A percentile compares a stretch with the other conserved stretches of the same genome.
These are phyloP conservation scores for Zophobas morio DNA, from an alignment of 1,140 invertebrate genomes.

Conservation along the genomic window DNA sequence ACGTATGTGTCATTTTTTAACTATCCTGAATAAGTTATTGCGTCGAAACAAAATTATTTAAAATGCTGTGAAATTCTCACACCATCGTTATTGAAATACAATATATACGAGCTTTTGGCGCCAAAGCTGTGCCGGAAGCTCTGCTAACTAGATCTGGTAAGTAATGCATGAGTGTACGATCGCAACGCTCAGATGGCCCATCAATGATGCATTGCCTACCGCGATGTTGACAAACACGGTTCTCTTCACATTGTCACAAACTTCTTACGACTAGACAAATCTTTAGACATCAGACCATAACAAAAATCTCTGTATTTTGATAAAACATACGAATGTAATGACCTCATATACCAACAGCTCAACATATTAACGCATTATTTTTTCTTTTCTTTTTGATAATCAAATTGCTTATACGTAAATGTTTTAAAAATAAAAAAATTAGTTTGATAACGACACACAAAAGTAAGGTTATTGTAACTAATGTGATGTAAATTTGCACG, in stretches of 20 bases:
- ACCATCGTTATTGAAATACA: constrained; percentile 17
- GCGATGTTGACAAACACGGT: constrained; percentile 56
- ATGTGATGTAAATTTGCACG: too few relatives aligned
- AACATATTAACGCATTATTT: too few relatives aligned
- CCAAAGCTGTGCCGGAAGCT: constrained; percentile 48
- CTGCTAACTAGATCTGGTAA: constrained; percentile 56
- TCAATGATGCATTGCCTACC: constrained; percentile 57
- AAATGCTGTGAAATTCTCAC: neutral
- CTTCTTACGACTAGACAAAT: constrained; percentile 14
- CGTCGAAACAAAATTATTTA: neutral
- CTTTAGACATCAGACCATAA: neutral
- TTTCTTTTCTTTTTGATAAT: too few relatives aligned
- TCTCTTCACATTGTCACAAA: constrained; percentile 21
- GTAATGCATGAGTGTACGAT: constrained; percentile 57
- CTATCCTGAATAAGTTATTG: neutral
- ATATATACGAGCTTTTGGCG: constrained; percentile 31
- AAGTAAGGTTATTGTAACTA: too few relatives aligned
- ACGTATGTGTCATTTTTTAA: too few relatives aligned
- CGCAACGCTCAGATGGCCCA: constrained; percentile 53
- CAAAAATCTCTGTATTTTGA: too few relatives aligned
- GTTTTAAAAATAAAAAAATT: too few relatives aligned
- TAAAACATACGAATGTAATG: too few relatives aligned
- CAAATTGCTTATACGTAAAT: too few relatives aligned
- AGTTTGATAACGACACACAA: too few relatives aligned
- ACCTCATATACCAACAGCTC: too few relatives aligned